These are phyloP conservation scores for Macaria notata DNA, from an alignment of 2,888 invertebrate species.

Conservation along the genomic window DNA sequence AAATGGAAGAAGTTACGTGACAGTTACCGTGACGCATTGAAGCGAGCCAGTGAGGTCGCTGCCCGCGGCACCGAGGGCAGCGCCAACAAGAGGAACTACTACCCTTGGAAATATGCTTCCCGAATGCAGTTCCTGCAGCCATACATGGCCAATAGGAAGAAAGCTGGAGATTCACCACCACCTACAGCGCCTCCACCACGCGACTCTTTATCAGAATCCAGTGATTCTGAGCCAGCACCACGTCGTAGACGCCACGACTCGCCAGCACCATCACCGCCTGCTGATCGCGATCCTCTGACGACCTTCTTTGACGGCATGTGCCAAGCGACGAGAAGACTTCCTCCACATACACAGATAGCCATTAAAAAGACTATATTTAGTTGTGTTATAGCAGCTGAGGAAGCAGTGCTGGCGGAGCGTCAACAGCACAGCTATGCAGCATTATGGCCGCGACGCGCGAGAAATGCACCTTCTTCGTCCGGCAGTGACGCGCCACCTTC, in stretches of 20 bases:
- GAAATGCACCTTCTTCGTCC: constrained; percentile 28
- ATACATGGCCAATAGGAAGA: constrained; percentile 71
- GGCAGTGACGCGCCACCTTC: constrained; percentile 32
- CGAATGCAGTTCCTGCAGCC: constrained; percentile 76
- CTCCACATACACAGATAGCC: constrained; percentile 67
- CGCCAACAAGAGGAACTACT: constrained; percentile 53
- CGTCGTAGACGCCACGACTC: constrained; percentile 24
- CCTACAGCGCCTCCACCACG: constrained; percentile 38
- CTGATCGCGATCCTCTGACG: constrained; percentile 61
- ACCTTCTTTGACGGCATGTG: constrained; percentile 77
- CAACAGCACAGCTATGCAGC: constrained; percentile 70
- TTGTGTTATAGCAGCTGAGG: constrained; percentile 69
- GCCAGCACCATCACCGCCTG: constrained; percentile 23
- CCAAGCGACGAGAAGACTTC: constrained; percentile 70
- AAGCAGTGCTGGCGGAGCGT: constrained; percentile 68
- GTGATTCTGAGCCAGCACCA: constrained; percentile 41
- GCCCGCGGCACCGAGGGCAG: constrained; percentile 48
- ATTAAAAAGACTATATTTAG: constrained; percentile 67
- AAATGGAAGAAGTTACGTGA: constrained; percentile 77
- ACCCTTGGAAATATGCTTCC: constrained; percentile 73
- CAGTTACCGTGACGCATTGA: constrained; percentile 75
- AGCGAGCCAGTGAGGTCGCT: constrained; percentile 67
- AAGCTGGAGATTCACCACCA: constrained; percentile 47
- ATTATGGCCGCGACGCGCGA: constrained; percentile 54
- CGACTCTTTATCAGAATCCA: constrained; percentile 34